Evolutionary conservation across 2,888 invertebrate genomes (phyloP).

Genomic region (Mylabris sibirica): DNA sequence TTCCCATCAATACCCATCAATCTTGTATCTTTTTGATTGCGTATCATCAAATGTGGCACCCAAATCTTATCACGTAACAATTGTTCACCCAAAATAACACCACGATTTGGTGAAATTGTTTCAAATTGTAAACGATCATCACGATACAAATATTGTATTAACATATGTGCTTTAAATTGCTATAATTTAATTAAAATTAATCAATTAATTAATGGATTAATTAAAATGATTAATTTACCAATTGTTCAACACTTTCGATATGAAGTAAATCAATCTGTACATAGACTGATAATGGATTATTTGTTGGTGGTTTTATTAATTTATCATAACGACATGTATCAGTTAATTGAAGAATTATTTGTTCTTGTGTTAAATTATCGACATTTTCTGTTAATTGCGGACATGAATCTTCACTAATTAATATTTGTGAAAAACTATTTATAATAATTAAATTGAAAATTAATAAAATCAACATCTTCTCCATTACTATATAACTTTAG

Average conservation of each 20-base stretch:
- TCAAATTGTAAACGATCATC: slow-evolving; percentile 76
- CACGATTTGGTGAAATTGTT: slow-evolving; percentile 72
- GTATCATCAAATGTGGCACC: slow-evolving; percentile 85
- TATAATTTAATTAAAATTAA: slow-evolving; percentile 56
- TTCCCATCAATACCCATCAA: slow-evolving; percentile 81
- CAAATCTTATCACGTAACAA: slow-evolving; percentile 76
- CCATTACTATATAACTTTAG: neutral
- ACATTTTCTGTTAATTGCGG: neutral
- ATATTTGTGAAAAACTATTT: neutral
- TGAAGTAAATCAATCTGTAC: slow-evolving; percentile 83
- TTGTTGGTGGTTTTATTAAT: slow-evolving; percentile 72
- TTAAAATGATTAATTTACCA: slow-evolving; percentile 63
- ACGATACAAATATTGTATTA: slow-evolving; percentile 81
- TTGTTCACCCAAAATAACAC: slow-evolving; percentile 75
- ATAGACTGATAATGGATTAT: slow-evolving; percentile 73
- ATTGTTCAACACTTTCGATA: slow-evolving; percentile 80
- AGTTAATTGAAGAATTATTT: slow-evolving; percentile 74
- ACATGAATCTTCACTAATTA: neutral
- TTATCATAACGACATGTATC: slow-evolving; percentile 81
- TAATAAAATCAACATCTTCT: neutral
- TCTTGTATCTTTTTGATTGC: slow-evolving; percentile 77
- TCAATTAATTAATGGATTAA: neutral
- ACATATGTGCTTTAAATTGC: slow-evolving; percentile 85
- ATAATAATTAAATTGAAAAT: neutral
- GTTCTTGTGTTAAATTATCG: slow-evolving; percentile 71